Conservation (phyloP, 2,113 vertebrate species). For the Eubucco bourcierii region DNA sequence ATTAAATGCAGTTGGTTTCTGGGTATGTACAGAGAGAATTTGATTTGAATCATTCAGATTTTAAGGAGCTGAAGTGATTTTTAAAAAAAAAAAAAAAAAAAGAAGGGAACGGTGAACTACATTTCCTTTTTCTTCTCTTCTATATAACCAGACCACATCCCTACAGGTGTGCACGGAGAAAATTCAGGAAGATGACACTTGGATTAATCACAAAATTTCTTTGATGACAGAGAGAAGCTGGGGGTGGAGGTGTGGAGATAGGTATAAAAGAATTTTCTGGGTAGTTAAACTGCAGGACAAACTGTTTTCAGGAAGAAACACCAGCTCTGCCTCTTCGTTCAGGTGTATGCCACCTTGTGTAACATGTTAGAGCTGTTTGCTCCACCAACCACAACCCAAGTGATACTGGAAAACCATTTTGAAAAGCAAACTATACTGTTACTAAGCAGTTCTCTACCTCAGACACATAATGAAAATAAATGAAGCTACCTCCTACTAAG, state of each 20-base stretch:
- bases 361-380: background rate
- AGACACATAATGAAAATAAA: background rate
- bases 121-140: background rate
- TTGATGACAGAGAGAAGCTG: slow-evolving; percentile 42
- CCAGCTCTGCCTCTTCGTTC: background rate
- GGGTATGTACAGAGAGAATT: background rate
- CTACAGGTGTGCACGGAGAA: background rate
- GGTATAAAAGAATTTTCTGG: slow-evolving; percentile 22
- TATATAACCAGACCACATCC: background rate
- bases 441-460: background rate
- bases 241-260: background rate
- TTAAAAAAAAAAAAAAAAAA: background rate
- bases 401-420: slow-evolving; percentile 3
- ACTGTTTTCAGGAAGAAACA: slow-evolving; percentile 16
- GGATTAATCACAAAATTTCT: slow-evolving; percentile 1
- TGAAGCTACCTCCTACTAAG: background rate
- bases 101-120: background rate
- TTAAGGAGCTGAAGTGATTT: background rate
- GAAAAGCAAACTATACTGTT: slow-evolving; percentile 7
- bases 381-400: background rate
- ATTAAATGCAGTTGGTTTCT: slow-evolving; percentile 30
- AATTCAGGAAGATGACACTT: slow-evolving; percentile 1
- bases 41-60: slow-evolving; percentile 21
- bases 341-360: background rate
- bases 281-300: background rate